Percentiles rank a stretch among this genome's conserved stretches.
These are phyloP conservation scores for Phrynosoma platyrhinos DNA, from an alignment of 2,113 vertebrate genomes.

Conservation along the genomic window DNA sequence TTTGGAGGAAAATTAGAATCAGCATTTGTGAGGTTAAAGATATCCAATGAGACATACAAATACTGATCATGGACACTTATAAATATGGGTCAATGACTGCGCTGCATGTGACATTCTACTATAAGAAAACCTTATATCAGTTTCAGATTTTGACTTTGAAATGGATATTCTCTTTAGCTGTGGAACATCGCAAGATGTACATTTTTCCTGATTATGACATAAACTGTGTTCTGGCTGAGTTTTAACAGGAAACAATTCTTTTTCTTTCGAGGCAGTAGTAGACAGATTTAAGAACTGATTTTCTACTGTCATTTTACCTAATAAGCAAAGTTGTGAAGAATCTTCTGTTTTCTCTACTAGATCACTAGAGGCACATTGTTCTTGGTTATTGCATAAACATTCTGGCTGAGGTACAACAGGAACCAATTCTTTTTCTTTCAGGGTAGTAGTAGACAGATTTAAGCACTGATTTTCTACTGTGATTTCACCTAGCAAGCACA, in stretches of 20 bases:
- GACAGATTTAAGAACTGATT: slow-evolving; percentile 52
- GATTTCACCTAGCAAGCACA: too few species aligned
- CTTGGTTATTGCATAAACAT: not conserved
- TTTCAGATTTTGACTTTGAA: slow-evolving; percentile 39
- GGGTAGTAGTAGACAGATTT: too few species aligned
- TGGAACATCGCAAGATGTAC: slow-evolving; percentile 25
- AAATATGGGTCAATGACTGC: slow-evolving; percentile 39
- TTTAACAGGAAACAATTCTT: slow-evolving; percentile 26
- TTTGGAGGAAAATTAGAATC: slow-evolving; percentile 44
- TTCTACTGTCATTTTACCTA: slow-evolving; percentile 31
- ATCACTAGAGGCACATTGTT: not conserved
- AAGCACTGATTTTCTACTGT: too few species aligned
- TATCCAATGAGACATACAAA: slow-evolving; percentile 42
- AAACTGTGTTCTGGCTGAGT: not conserved
- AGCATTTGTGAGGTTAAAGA: slow-evolving; percentile 21
- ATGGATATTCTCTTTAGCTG: slow-evolving; percentile 30
- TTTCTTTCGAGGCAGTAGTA: slow-evolving; percentile 49
- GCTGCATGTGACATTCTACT: slow-evolving; percentile 43
- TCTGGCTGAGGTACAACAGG: not conserved
- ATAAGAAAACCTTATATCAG: slow-evolving; percentile 28
- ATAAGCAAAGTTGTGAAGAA: slow-evolving; percentile 17
- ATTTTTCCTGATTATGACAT: not conserved
- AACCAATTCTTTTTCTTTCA: too few species aligned
- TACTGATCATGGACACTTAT: slow-evolving; percentile 30
- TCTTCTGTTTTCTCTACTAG: not conserved